Evolutionary conservation across 2,113 vertebrate species (phyloP).

Genomic region (Oenanthe oenanthe): DNA sequence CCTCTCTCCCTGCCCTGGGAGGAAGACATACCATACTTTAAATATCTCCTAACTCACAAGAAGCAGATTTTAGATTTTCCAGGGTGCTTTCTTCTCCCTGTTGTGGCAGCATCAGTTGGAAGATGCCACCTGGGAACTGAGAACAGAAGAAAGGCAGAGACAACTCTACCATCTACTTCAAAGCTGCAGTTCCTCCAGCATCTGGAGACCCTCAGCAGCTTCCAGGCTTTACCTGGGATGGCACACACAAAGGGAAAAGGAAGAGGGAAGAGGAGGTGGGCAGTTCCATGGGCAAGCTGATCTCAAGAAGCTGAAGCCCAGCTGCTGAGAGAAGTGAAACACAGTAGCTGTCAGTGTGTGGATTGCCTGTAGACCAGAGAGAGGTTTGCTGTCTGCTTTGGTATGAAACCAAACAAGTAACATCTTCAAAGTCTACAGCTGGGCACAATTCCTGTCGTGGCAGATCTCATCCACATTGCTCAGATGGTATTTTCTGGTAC

Average conservation of each 20-base stretch:
- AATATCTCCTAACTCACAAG: background rate
- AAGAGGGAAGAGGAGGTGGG: background rate
- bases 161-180: background rate
- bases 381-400: background rate
- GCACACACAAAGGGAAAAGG: background rate
- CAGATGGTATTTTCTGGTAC: background rate
- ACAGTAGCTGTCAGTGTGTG: fast-evolving
- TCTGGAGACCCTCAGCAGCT: background rate
- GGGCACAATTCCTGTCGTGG: background rate
- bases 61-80: background rate
- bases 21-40: background rate
- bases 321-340: background rate
- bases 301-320: background rate
- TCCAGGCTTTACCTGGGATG: background rate
- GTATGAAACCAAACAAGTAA: background rate
- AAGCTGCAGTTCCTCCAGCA: background rate
- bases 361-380: background rate
- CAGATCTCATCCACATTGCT: background rate
- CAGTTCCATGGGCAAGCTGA: background rate
- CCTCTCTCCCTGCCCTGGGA: background rate
- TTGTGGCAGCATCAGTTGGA: background rate
- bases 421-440: background rate
- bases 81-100: background rate
- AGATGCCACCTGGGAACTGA: background rate
- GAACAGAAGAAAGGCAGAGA: background rate